A percentile compares a stretch with the other conserved stretches of the same genome.
Conservation (phyloP, 2,888 invertebrate species). For the Chironomus riparius region DNA sequence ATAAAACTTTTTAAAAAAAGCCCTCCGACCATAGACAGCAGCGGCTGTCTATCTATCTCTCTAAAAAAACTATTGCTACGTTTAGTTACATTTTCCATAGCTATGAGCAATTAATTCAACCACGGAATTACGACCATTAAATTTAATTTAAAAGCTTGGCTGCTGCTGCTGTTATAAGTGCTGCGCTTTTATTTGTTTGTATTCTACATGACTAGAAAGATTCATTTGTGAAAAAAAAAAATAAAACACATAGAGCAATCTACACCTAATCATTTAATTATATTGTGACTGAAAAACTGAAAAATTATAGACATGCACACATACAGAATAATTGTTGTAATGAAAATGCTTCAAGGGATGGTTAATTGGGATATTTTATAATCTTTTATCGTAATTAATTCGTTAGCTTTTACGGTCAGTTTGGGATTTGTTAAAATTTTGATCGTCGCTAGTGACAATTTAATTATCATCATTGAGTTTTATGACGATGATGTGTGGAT, state of each 20-base stretch:
- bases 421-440: no score
- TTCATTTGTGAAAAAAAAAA: neutral
- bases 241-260: neutral
- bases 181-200: neutral
- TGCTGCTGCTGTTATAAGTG: neutral
- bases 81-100: constrained; percentile 17
- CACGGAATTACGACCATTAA: constrained; percentile 18
- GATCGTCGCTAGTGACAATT: no score
- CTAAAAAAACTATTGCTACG: constrained; percentile 10
- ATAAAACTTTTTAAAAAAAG: constrained; percentile 18
- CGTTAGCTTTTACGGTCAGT: no score
- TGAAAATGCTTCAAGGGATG: no score
- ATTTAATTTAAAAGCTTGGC: constrained; percentile 25
- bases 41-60: neutral
- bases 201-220: neutral
- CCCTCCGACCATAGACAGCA: neutral
- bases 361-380: no score
- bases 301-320: neutral
- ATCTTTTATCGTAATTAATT: no score
- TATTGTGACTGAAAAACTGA: neutral
- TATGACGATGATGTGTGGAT: no score
- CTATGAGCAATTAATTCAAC: constrained; percentile 23
- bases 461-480: no score
- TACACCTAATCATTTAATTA: constrained; percentile 12
- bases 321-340: no score